Percentiles rank a stretch among this genome's conserved stretches.
phyloP scores from a whole-genome alignment of 2,113 vertebrate species.

The Megaptera novaeangliae region DNA sequence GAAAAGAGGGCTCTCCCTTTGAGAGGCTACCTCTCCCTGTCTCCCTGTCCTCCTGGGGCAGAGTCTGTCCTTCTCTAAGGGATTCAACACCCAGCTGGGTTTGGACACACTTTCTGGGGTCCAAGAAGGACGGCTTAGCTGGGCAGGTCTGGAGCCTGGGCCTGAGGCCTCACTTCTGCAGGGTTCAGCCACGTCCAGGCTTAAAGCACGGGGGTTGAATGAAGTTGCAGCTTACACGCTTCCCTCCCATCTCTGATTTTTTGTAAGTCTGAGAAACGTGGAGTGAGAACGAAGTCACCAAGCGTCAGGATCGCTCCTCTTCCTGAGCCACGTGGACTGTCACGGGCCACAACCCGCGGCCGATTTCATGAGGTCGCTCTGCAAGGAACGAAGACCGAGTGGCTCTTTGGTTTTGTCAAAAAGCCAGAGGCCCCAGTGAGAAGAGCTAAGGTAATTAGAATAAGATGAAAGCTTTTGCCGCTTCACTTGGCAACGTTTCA shows the following conservation, averaged over 20 bases:
- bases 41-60: background rate
- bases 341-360: accelerated
- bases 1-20: background rate
- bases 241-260: background rate
- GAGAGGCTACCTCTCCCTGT: background rate
- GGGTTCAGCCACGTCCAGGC: background rate
- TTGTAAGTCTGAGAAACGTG: accelerated
- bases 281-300: background rate
- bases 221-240: background rate
- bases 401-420: background rate
- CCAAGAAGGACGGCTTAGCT: background rate
- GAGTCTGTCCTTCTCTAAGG: background rate
- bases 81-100: background rate
- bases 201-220: background rate
- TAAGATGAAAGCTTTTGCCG: background rate
- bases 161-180: background rate
- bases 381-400: accelerated
- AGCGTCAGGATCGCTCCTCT: background rate
- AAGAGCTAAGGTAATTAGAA: background rate
- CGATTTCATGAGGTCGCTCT: background rate
- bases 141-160: background rate
- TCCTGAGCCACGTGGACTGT: too few species aligned
- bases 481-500: background rate
- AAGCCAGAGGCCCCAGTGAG: accelerated
- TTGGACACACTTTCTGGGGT: background rate